Percentiles rank a stretch among this genome's conserved stretches.
Conservation (phyloP, 2,797 vertebrate species). For the Anguilla anguilla region DNA sequence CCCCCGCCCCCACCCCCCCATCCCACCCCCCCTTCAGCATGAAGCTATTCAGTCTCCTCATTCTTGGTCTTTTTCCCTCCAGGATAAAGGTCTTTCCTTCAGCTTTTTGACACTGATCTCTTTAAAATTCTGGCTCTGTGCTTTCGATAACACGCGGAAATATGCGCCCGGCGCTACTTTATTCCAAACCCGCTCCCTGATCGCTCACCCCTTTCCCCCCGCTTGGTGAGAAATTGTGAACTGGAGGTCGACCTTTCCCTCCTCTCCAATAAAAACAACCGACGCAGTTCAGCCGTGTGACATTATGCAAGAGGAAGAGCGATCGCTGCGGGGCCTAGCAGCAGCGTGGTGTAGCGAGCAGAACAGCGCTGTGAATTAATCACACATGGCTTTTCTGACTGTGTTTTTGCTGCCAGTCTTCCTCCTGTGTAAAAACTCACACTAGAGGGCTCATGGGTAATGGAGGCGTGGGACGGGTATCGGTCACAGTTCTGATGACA, state of each 20-base stretch:
- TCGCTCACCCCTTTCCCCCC: slow-evolving; percentile 1
- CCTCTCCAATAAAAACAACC: neutral
- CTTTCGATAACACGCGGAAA: neutral
- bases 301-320: neutral
- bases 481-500: neutral
- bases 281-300: neutral
- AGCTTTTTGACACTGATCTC: neutral
- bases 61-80: neutral
- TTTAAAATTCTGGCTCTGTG: neutral
- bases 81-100: neutral
- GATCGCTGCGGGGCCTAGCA: neutral
- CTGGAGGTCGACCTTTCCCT: neutral
- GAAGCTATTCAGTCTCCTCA: neutral
- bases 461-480: neutral
- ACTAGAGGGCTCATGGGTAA: neutral
- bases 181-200: neutral
- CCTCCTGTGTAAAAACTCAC: neutral
- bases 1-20: no score
- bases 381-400: neutral
- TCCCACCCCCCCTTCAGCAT: neutral
- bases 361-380: neutral
- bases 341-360: neutral
- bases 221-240: neutral
- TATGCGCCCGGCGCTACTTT: neutral
- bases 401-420: neutral